Base-by-base conservation (phyloP, 2,888 invertebrate species). In the Bimastos eiseni region DNA sequence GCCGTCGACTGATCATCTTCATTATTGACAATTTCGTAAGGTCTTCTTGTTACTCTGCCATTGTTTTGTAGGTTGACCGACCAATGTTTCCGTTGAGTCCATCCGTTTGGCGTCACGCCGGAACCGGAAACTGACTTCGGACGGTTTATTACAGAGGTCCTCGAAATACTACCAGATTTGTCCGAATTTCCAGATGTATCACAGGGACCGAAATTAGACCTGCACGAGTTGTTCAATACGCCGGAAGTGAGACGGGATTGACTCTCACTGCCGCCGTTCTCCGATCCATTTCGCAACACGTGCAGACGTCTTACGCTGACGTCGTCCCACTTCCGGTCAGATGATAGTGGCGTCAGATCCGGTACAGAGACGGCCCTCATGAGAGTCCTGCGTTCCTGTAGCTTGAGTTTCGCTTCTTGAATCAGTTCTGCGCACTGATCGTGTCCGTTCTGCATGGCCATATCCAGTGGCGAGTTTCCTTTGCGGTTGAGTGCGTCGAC, bases 401-500 rank as follows among this genome's bases (percentile, higher is more conserved):
- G 89, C 21, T 21, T 33, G 21, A 30, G 38, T n/a, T 21, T 89
- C 38, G 89, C 41, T 24, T 91, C 90, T 17, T 84, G 37, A 24
- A 92, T 83, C 24, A 92, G 21, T 21, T 37, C 44, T 2, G 91
- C 92, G 83, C 91, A 90, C n/a, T 88, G 41, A 15, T 33, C 34
- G 24, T 92, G 88, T 17, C 90, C 89, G 30, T 89, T 37, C 70
- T 90, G 55, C 90, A 89, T 91, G 21, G 93, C 93, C 70, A 89
- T 90, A n/a, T 89, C 90, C 19, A 93, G 89, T 1, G 93, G 92
- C 15, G 93, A 93, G 36, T 90, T 83, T 21, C 92, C 92, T 19
- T 89, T 83, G 36, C 90, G 88, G 90, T 93, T 93, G 5, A 70
- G 38, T 24, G n/a, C 37, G 90, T 93, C 92, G 41, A 93, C 38